Evolutionary conservation across 2,888 invertebrate species (phyloP).

Genomic region (Leucoma salicis): DNA sequence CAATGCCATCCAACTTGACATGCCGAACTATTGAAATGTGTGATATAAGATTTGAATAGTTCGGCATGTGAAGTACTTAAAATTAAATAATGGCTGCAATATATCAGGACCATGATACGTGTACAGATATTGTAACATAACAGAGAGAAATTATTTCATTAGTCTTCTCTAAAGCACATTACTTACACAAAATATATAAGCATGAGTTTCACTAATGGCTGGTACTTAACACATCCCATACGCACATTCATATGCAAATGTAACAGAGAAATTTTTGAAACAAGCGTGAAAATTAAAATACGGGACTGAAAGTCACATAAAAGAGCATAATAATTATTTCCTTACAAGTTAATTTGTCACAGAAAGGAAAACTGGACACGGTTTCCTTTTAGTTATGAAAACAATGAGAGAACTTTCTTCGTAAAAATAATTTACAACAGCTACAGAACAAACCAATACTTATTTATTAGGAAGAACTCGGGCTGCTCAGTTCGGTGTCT

Average conservation of each 20-base stretch:
- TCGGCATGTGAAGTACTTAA: too few species aligned
- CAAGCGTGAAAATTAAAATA: constrained; percentile 56
- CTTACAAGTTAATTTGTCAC: constrained; percentile 67
- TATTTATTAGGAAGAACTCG: constrained; percentile 61
- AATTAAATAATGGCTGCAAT: too few species aligned
- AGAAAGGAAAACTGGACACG: constrained; percentile 57
- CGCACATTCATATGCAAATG: constrained; percentile 31
- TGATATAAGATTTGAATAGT: too few species aligned
- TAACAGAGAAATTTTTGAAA: constrained; percentile 59
- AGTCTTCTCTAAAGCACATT: too few species aligned
- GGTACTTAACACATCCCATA: constrained; percentile 26
- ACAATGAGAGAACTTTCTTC: constrained; percentile 71
- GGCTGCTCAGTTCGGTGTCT: constrained; percentile 43
- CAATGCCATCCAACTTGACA: too few species aligned
- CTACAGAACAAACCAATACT: constrained; percentile 43
- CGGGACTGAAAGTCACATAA: constrained; percentile 51
- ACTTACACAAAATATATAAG: too few species aligned
- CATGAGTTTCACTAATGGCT: constrained; percentile 7
- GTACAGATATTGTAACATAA: too few species aligned
- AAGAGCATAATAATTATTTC: constrained; percentile 60
- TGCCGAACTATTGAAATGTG: too few species aligned
- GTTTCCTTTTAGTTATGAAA: constrained; percentile 64
- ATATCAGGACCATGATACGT: too few species aligned
- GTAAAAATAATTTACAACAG: constrained; percentile 54
- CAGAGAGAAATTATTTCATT: too few species aligned